Evolutionary conservation across 2,113 vertebrate species (phyloP).

Genomic region (Corydoras sp.): DNA sequence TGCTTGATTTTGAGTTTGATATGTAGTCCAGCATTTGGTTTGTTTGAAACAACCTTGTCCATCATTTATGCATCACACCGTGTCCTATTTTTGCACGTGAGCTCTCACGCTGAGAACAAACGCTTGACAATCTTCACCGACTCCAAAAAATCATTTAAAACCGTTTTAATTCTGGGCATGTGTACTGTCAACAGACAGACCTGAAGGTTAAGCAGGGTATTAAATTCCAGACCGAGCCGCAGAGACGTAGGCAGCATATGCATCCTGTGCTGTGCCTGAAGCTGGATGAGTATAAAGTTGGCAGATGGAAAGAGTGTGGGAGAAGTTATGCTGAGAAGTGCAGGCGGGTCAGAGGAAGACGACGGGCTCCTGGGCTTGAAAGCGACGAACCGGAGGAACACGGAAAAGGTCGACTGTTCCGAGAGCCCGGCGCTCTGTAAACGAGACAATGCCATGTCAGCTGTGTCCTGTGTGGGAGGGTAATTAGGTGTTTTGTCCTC

Average conservation of each 20-base stretch:
- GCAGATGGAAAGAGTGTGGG: conserved; percentile 29
- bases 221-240: conserved; percentile 12
- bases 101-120: no score
- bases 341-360: conserved; percentile 27
- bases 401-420: conserved; percentile 13
- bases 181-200: conserved; percentile 8
- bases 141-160: no score
- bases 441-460: conserved; percentile 7
- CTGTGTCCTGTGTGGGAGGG: conserved; percentile 20
- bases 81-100: no score
- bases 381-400: background rate
- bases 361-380: conserved; percentile 4
- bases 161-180: conserved; percentile 18
- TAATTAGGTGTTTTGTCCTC: conserved; percentile 25
- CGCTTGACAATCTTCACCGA: no score
- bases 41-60: no score
- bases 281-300: conserved; percentile 23
- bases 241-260: conserved; percentile 26
- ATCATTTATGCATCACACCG: no score
- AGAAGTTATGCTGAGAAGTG: conserved; percentile 16
- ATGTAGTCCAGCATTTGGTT: no score
- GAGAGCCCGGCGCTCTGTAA: conserved; percentile 22
- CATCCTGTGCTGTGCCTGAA: conserved; percentile 16
- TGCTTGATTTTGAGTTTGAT: no score
- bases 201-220: conserved; percentile 1